Evolutionary conservation across 1,140 invertebrate genomes (phyloP).

Genomic region (Anagrus nilaparvatae): DNA sequence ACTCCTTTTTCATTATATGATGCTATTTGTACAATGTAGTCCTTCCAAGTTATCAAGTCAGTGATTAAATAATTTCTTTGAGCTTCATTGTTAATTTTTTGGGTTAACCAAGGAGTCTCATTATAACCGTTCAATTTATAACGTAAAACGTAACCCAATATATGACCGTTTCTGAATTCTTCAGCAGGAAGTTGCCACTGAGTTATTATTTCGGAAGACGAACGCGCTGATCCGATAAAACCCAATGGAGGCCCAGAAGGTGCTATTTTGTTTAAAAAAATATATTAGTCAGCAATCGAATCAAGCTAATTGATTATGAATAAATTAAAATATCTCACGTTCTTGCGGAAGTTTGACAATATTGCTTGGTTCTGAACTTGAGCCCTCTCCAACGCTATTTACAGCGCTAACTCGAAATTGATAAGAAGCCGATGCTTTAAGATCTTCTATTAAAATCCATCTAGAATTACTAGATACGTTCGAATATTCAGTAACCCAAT

Average conservation of each 20-base stretch:
- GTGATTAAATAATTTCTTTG: slow-evolving; percentile 88
- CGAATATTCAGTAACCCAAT: slow-evolving; percentile 81
- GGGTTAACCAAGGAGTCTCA: slow-evolving; percentile 75
- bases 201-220: slow-evolving; percentile 89
- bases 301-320: slow-evolving; percentile 4
- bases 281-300: too few relatives aligned
- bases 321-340: slow-evolving; percentile 51
- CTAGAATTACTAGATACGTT: slow-evolving; percentile 73
- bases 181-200: slow-evolving; percentile 94
- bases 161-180: slow-evolving; percentile 88
- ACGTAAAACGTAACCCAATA: slow-evolving; percentile 85
- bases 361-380: slow-evolving; percentile 77
- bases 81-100: slow-evolving; percentile 87
- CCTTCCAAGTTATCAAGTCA: slow-evolving; percentile 94
- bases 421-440: slow-evolving; percentile 90
- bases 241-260: slow-evolving; percentile 81
- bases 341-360: slow-evolving; percentile 84
- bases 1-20: slow-evolving; percentile 96
- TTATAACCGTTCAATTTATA: slow-evolving; percentile 87
- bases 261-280: slow-evolving; percentile 44
- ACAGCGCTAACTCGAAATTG: slow-evolving; percentile 93
- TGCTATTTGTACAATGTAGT: slow-evolving; percentile 94
- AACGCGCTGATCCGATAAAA: slow-evolving; percentile 84
- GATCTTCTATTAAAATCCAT: slow-evolving; percentile 69
- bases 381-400: slow-evolving; percentile 91